Conservation (phyloP, 2,888 invertebrate species). For the Hermodice carunculata region DNA sequence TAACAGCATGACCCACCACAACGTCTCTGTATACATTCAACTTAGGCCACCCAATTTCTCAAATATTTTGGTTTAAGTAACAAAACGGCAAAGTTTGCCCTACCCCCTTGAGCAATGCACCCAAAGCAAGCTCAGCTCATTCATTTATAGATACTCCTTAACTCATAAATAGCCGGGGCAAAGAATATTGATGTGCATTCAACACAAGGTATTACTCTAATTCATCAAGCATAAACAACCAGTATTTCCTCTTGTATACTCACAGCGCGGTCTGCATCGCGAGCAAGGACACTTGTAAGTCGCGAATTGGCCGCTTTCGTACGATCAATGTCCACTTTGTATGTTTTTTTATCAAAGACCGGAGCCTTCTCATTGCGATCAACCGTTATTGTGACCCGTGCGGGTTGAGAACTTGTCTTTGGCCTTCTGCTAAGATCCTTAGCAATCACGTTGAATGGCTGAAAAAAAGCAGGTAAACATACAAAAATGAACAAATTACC, state of each 20-base stretch:
- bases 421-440: conserved; percentile 46
- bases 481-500: too few relatives aligned
- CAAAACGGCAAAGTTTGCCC: too few relatives aligned
- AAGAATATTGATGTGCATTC: too few relatives aligned
- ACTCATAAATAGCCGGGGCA: too few relatives aligned
- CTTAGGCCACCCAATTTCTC: too few relatives aligned
- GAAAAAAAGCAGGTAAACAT: neutral
- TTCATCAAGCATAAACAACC: neutral
- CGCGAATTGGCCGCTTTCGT: conserved; percentile 6
- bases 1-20: too few relatives aligned
- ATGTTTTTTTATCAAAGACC: conserved; percentile 33
- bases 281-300: conserved; percentile 21
- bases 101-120: too few relatives aligned
- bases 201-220: too few relatives aligned
- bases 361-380: conserved; percentile 50
- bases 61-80: too few relatives aligned
- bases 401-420: conserved; percentile 30
- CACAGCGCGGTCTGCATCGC: conserved; percentile 25
- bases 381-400: conserved; percentile 52
- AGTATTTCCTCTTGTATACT: neutral
- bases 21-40: too few relatives aligned
- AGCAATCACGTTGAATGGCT: conserved; percentile 44
- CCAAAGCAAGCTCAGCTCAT: too few relatives aligned
- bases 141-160: too few relatives aligned
- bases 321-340: conserved; percentile 31